Evolutionary conservation across 2,888 invertebrate species (phyloP).

Genomic region (Melikaiella ostensackeni): DNA sequence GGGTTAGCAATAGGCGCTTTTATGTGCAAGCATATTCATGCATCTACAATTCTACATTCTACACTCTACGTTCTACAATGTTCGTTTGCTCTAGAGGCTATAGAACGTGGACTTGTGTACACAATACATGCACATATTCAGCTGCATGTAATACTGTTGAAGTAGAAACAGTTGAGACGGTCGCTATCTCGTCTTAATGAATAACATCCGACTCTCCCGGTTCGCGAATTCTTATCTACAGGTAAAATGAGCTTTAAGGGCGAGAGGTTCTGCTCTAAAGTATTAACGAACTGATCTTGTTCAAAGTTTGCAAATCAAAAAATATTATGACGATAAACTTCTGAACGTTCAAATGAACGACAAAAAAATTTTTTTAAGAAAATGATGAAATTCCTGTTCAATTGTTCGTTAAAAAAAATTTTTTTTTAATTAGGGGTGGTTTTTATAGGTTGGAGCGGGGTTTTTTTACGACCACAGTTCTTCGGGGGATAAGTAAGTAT

Average conservation of each 20-base stretch:
- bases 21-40: conserved; percentile 34
- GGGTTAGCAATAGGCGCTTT: conserved; percentile 27
- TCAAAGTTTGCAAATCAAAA: too few relatives aligned
- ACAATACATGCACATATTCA: background rate
- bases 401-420: too few relatives aligned
- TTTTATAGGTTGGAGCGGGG: too few relatives aligned
- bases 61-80: conserved; percentile 9
- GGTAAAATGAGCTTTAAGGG: conserved; percentile 45
- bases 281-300: background rate
- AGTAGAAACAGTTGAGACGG: background rate
- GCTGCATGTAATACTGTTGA: background rate
- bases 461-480: too few relatives aligned
- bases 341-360: too few relatives aligned
- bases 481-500: too few relatives aligned
- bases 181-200: conserved; percentile 45
- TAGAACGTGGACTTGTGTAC: conserved; percentile 21
- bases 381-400: too few relatives aligned
- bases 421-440: too few relatives aligned
- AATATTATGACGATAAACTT: too few relatives aligned
- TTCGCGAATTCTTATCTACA: conserved; percentile 49
- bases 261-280: background rate
- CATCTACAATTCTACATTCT: background rate
- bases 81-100: conserved; percentile 7
- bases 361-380: too few relatives aligned
- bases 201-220: conserved; percentile 47